These are phyloP conservation scores for Jordanella pulchra DNA, from an alignment of 2,797 vertebrate genomes.

Conservation along the genomic window DNA sequence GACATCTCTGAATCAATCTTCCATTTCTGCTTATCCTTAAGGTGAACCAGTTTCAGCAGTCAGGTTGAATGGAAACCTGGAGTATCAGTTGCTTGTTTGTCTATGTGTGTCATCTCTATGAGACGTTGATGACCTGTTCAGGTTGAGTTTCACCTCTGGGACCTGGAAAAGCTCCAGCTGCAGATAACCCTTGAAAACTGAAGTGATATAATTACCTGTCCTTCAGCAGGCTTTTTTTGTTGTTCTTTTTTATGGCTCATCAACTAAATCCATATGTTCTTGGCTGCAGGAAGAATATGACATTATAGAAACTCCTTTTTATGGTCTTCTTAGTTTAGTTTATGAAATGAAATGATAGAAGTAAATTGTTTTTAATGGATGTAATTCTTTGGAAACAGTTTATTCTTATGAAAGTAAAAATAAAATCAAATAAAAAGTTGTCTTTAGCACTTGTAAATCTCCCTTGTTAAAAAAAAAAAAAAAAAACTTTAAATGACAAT, in stretches of 20 bases:
- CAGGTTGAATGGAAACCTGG: constrained; percentile 6
- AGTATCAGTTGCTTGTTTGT: constrained; percentile 16
- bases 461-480: not conserved
- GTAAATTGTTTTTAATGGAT: not conserved
- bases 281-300: not conserved
- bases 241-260: not conserved
- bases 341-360: too few relatives aligned
- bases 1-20: not conserved
- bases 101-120: constrained; percentile 6
- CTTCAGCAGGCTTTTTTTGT: not conserved
- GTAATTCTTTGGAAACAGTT: not conserved
- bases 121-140: constrained; percentile 5
- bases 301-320: not conserved
- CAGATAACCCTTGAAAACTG: constrained; percentile 2
- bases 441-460: not conserved
- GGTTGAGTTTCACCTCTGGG: constrained; percentile 13
- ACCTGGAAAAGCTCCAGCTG: not conserved
- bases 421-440: not conserved
- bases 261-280: not conserved
- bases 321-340: not conserved
- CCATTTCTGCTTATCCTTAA: not conserved
- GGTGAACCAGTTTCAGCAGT: constrained; percentile 9
- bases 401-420: not conserved
- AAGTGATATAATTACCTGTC: not conserved
- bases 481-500: not conserved